Evolutionary conservation across 2,113 vertebrate genomes (phyloP).

Genomic region (Ochotona princeps): DNA sequence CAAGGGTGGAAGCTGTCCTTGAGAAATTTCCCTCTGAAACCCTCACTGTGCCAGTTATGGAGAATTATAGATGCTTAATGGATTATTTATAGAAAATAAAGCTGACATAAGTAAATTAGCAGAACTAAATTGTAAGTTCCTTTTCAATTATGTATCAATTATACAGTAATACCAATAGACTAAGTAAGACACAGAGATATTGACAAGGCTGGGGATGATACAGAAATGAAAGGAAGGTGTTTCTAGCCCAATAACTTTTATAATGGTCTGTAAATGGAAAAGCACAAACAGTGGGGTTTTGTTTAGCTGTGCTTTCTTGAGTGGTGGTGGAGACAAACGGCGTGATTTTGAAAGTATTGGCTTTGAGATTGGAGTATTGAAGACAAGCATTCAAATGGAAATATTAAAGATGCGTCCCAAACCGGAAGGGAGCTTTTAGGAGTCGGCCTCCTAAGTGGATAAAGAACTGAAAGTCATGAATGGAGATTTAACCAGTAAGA

Average conservation of each 20-base stretch:
- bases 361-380: conserved; percentile 18
- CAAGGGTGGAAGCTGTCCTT: not conserved
- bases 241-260: not conserved
- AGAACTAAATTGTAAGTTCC: not conserved
- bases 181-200: not conserved
- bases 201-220: not conserved
- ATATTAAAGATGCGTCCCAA: not conserved
- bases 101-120: not conserved
- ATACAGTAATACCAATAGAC: not conserved
- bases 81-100: not conserved
- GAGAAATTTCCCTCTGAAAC: conserved; percentile 6
- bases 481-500: not conserved
- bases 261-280: not conserved
- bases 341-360: not conserved
- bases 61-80: not conserved
- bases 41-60: not conserved
- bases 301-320: not conserved
- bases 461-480: not conserved
- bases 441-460: not conserved
- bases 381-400: not conserved
- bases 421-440: not conserved
- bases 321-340: not conserved
- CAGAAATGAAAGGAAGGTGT: not conserved
- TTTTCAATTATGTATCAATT: not conserved
- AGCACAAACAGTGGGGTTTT: not conserved